These are phyloP conservation scores for Styela plicata DNA, from an alignment of 23 tunicate genomes.

Conservation along the genomic window DNA sequence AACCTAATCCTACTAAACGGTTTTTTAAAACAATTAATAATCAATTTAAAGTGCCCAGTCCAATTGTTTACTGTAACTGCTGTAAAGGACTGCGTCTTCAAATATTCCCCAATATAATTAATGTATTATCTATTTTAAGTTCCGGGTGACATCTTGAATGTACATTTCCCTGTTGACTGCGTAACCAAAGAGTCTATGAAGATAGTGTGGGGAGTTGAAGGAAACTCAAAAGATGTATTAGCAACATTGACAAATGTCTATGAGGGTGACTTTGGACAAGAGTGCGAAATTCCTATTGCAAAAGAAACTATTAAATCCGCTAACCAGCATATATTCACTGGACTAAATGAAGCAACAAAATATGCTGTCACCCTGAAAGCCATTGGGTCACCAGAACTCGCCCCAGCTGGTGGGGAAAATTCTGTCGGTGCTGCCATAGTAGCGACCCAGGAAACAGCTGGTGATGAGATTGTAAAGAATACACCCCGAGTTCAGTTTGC, in stretches of 20 bases:
- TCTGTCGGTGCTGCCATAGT: conserved; percentile 1
- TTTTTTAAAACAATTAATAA: too few species aligned
- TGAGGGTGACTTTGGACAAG: conserved; percentile 25
- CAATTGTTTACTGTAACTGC: too few species aligned
- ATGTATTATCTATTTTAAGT: conserved; percentile 42
- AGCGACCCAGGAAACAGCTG: not conserved
- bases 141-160: conserved; percentile 72
- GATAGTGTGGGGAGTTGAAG: conserved; percentile 82
- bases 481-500: not conserved
- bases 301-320: not conserved
- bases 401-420: conserved; percentile 47
- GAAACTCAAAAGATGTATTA: conserved; percentile 50
- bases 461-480: not conserved
- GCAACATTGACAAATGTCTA: conserved; percentile 33
- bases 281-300: conserved; percentile 2
- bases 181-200: conserved; percentile 42
- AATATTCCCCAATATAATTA: too few species aligned
- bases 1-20: too few species aligned
- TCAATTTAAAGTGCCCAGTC: too few species aligned
- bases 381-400: conserved; percentile 18
- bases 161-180: conserved; percentile 53
- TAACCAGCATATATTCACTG: conserved; percentile 31
- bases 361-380: conserved; percentile 58
- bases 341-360: conserved; percentile 45
- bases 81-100: too few species aligned